phyloP scores from a whole-genome alignment of 2,113 vertebrate species.

The Nyctereutes procyonoides region DNA sequence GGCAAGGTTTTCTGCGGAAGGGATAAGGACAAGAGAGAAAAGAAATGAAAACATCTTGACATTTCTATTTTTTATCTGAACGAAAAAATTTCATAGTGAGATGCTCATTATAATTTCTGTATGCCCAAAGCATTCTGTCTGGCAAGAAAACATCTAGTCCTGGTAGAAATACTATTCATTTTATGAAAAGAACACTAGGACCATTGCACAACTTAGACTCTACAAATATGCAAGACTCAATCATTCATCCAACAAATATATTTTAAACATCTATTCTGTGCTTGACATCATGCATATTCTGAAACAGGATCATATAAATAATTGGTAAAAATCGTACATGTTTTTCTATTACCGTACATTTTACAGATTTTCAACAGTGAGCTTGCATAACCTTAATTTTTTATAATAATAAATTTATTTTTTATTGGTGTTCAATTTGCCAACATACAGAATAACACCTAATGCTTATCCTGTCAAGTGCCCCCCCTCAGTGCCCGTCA shows the following conservation, averaged over 20 bases:
- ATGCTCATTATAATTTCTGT: constrained; percentile 47
- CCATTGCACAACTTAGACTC: not conserved
- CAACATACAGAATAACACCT: too few relatives aligned
- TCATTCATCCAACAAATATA: not conserved
- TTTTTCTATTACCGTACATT: not conserved
- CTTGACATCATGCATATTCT: not conserved
- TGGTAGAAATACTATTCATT: not conserved
- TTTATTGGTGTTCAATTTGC: too few relatives aligned
- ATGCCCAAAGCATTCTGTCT: constrained; percentile 16
- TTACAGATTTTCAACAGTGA: not conserved
- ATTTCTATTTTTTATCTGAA: constrained; percentile 59
- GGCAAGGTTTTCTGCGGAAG: constrained; percentile 20
- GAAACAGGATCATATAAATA: constrained; percentile 28
- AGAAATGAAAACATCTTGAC: constrained; percentile 56
- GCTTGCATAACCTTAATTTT: not conserved
- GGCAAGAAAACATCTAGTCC: constrained; percentile 12
- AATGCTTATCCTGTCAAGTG: too few relatives aligned
- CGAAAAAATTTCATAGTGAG: constrained; percentile 52
- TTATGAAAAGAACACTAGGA: constrained; percentile 21
- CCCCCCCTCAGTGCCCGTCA: too few relatives aligned
- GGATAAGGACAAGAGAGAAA: not conserved
- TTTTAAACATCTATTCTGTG: not conserved
- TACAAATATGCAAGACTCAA: constrained; percentile 3
- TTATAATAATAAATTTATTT: too few relatives aligned
- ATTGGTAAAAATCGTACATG: not conserved